Base-by-base conservation (phyloP, 2,888 invertebrate genomes). In the Tyria jacobaeae region DNA sequence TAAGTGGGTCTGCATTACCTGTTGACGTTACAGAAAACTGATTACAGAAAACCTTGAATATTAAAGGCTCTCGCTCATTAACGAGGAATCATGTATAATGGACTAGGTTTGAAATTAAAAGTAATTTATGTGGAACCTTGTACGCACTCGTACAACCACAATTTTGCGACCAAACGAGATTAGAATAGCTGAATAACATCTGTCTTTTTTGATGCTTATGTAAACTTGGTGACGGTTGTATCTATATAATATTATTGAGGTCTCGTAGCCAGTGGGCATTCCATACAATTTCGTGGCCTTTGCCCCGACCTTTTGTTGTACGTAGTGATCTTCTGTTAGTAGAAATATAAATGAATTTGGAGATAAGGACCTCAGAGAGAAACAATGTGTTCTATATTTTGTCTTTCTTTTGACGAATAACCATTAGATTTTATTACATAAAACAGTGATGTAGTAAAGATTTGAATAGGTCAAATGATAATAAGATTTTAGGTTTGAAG, bases 31-130 rank as follows among this genome's bases (percentile, higher is more conserved):
- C 57, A 61, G 70, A 71, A 72, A 72, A 73, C 76, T 81, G 73
- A 79, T 80, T 79, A 78, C 73, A 60, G 60, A 59, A 64, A 71
- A 71, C 76, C 76, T 79, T 79, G 79, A 82, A 86, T 85, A 83
- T 82, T 84, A 84, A 85, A 73, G 68, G 62, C 71, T 66, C 75
- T 65, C 71, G 77, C 78, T 81, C 73, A 71, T 76, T 78, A 70
- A 68, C 70, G 62, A 66, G 61, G 62, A 66, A 76, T 76, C 80
- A 77, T 80, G 76, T 76, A 79, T 82, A 81, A 81, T 79, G 77
- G 76, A 83, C 75, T 73, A 76, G 68, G 72, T 71, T 71, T 66
- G 61, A 81, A 83, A 82, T 83, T 80, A 84, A 83, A 85, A 85
- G 75, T 76, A 80, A 79, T 82, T 82, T 82, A 79, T 73, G 72